A percentile compares a stretch with the other conserved stretches of the same genome.
Conservation (phyloP, 2,797 vertebrate species). For the Coendou prehensilis region DNA sequence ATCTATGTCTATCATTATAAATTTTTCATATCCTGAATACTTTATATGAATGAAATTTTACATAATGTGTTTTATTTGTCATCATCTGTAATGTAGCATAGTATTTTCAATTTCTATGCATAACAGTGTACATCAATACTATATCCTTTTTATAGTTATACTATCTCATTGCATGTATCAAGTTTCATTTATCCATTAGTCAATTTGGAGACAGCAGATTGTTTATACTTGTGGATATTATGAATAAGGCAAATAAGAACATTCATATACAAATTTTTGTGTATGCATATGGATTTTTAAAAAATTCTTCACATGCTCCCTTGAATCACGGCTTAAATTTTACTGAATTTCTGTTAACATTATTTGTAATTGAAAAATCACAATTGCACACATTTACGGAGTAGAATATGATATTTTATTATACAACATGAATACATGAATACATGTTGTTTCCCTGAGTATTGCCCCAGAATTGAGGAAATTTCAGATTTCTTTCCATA, state of each 20-base stretch:
- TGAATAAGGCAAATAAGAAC: neutral
- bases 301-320: neutral
- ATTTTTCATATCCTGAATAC: neutral
- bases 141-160: neutral
- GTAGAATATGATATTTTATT: neutral
- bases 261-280: neutral
- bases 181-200: neutral
- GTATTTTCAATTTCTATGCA: neutral
- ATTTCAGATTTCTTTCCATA: neutral
- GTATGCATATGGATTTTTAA: neutral
- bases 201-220: neutral
- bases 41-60: neutral
- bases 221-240: neutral
- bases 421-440: neutral
- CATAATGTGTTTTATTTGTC: neutral
- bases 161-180: neutral
- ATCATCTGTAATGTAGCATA: neutral
- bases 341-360: neutral
- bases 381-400: neutral
- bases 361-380: neutral
- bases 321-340: neutral
- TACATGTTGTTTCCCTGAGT: neutral
- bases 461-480: neutral
- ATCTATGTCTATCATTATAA: neutral
- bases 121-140: neutral